Evolutionary conservation across 2,888 invertebrate genomes (phyloP).

Genomic region (Cephalotes varians): DNA sequence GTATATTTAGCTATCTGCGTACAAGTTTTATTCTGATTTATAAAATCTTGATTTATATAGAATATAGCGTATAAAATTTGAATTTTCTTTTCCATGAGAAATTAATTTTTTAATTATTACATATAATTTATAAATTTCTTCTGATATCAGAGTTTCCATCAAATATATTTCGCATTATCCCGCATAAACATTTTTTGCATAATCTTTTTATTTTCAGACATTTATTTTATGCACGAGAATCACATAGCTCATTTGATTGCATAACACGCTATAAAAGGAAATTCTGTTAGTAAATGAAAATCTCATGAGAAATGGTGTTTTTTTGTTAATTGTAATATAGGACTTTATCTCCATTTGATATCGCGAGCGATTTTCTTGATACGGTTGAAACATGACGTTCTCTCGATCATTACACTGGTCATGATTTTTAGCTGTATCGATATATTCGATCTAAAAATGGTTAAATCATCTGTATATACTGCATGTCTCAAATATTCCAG

Average conservation of each 20-base stretch:
- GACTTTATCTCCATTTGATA: background rate
- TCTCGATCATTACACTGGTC: background rate
- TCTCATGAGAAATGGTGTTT: background rate
- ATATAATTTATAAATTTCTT: background rate
- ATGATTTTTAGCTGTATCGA: constrained; percentile 50
- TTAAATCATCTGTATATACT: constrained; percentile 39
- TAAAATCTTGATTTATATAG: background rate
- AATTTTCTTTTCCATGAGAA: background rate
- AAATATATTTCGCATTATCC: background rate
- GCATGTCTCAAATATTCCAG: constrained; percentile 41
- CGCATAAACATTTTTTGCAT: background rate
- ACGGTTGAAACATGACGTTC: background rate
- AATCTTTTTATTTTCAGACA: background rate
- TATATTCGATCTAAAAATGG: constrained; percentile 56
- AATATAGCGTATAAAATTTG: background rate
- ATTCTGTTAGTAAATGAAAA: background rate
- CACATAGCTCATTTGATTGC: background rate
- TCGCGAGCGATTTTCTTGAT: constrained; percentile 15
- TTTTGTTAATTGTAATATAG: constrained; percentile 10
- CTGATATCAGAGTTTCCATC: background rate
- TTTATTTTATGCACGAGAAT: background rate
- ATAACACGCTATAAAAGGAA: background rate
- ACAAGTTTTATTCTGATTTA: background rate
- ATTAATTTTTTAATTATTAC: background rate
- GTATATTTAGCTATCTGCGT: background rate